Evolutionary conservation across 1,140 invertebrate genomes (phyloP).

Genomic region (Thaumatotibia leucotreta): DNA sequence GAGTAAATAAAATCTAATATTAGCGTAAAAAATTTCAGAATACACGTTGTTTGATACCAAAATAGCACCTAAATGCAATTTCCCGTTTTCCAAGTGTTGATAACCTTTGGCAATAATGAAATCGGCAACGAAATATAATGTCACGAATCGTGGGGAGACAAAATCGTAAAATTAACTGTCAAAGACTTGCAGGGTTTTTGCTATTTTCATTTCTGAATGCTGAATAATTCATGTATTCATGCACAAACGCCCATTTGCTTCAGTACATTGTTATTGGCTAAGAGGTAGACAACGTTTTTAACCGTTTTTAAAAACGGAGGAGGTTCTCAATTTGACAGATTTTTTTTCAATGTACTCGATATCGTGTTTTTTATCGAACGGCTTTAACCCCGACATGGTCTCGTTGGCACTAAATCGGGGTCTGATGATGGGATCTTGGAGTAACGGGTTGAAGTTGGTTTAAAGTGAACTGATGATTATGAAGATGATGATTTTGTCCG

Average conservation of each 20-base stretch:
- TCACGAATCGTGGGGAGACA: neutral
- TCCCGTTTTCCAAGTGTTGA: neutral
- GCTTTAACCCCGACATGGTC: too few species aligned
- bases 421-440: too few species aligned
- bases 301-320: neutral
- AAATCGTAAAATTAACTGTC: slow-evolving; percentile 13
- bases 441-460: too few species aligned
- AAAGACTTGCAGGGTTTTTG: neutral
- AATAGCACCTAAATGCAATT: neutral
- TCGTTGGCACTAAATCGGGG: too few species aligned
- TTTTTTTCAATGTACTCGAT: too few species aligned
- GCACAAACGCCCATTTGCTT: neutral
- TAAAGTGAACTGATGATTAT: too few species aligned
- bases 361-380: too few species aligned
- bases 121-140: neutral
- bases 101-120: neutral
- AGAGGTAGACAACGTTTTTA: neutral
- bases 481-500: too few species aligned
- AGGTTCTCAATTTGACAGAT: too few species aligned
- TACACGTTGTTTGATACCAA: neutral
- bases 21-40: neutral
- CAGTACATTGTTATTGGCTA: neutral
- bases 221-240: slow-evolving; percentile 13
- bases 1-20: too few species aligned
- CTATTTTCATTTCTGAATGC: slow-evolving; percentile 2